Evolutionary conservation across 2,888 invertebrate genomes (phyloP).

Genomic region (Dryobota labecula): DNA sequence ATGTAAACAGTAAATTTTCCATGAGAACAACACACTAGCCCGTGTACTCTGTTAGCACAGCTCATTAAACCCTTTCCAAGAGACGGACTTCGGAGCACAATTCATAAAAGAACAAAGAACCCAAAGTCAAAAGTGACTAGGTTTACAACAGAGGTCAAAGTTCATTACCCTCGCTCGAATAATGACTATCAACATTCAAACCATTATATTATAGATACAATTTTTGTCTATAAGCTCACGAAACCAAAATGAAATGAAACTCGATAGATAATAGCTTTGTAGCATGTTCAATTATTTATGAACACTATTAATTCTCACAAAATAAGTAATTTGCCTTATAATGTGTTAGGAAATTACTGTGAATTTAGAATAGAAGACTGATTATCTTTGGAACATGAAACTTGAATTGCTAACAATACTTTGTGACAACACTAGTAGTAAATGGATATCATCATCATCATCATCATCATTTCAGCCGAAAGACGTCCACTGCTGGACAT

Average conservation of each 20-base stretch:
- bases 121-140: slow-evolving; percentile 70
- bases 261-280: slow-evolving; percentile 24
- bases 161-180: slow-evolving; percentile 55
- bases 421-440: neutral
- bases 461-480: too few species aligned
- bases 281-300: slow-evolving; percentile 34
- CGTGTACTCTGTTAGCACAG: slow-evolving; percentile 59
- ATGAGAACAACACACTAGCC: slow-evolving; percentile 38
- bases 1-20: slow-evolving; percentile 1
- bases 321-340: slow-evolving; percentile 4
- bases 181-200: slow-evolving; percentile 27
- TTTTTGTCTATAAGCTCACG: slow-evolving; percentile 21
- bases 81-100: slow-evolving; percentile 56
- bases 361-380: neutral
- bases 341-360: slow-evolving; percentile 1
- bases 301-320: slow-evolving; percentile 22
- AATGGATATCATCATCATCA: too few species aligned
- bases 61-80: slow-evolving; percentile 67
- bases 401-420: neutral
- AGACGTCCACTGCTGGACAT: too few species aligned
- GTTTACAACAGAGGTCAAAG: slow-evolving; percentile 66
- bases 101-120: slow-evolving; percentile 64
- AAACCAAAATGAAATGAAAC: slow-evolving; percentile 28
- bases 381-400: neutral
- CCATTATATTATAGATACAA: slow-evolving; percentile 37